Conservation (phyloP, 2,113 vertebrate genomes). For the Solea solea region DNA sequence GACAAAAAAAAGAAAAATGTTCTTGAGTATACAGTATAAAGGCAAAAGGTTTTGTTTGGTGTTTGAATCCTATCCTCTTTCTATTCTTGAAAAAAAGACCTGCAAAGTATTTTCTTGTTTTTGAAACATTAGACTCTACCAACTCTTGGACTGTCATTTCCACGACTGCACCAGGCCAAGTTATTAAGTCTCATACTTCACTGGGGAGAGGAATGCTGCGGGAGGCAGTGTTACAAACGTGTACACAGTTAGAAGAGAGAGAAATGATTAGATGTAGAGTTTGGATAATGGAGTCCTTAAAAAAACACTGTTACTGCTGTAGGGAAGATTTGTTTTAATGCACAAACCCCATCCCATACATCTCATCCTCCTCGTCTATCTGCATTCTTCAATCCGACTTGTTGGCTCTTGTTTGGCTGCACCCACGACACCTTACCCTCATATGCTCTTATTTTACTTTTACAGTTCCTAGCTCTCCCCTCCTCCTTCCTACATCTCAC, state of each 20-base stretch:
- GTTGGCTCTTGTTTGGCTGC: not conserved
- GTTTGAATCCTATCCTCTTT: no score
- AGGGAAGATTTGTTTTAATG: not conserved
- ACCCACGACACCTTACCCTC: not conserved
- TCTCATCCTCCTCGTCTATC: not conserved
- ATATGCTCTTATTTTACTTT: not conserved
- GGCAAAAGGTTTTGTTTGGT: no score
- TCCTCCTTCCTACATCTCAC: not conserved
- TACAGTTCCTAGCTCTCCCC: not conserved
- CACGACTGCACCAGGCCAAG: no score
- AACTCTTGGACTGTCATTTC: no score
- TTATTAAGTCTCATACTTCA: no score
- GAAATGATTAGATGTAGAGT: not conserved
- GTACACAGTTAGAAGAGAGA: not conserved
- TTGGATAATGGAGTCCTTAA: not conserved
- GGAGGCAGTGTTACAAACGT: no score
- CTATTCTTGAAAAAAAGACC: no score
- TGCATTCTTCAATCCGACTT: not conserved
- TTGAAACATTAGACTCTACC: no score
- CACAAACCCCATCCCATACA: not conserved
- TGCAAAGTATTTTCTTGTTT: no score
- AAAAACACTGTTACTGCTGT: not conserved
- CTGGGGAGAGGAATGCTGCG: no score
- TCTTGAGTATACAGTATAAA: no score
- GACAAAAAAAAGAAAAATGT: no score